Base-by-base conservation (phyloP, 2,113 vertebrate species). In the Hipposideros armiger region DNA sequence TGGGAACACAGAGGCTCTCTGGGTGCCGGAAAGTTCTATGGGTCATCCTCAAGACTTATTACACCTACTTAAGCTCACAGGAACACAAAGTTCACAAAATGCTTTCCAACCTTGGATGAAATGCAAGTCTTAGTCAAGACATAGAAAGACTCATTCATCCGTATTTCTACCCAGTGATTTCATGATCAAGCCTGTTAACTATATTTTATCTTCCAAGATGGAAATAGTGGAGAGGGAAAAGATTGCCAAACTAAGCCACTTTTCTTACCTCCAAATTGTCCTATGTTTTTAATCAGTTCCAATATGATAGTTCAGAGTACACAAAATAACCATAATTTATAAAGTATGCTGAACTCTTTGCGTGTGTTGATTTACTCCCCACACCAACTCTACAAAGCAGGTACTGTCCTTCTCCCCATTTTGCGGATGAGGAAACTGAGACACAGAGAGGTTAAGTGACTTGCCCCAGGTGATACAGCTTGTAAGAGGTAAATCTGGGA, bases 51-150 rank as follows among this genome's bases (percentile, higher is more conserved):
- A 92, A 95, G 97, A 93, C 73, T 95, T 85, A 32, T 91, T 85
- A 86, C 76, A 96, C 95, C 96, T 96, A 94, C 93, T 94, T 96
- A 97, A 94, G 91, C 84, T 97, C 97, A 84, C 28, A 2, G 66
- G 93, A 96, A 98, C 77, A 85, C 5, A 0, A 90, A 94, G 94
- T 96, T 88, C 91, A 96, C 86, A 86, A 67, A 95, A 94, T 60
- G 81, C 97, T 95, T 94, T 95, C 93, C 88, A 91, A 58, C 11
- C 67, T 91, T 54, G 73, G 77, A 70, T 94, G 82, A 94, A 70
- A 89, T 40, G 42, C 66, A 67, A n/a, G 16, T 88, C 95, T 90
- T 72, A 90, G 92, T 95, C 94, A 97, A 94, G 91, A 88, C 91
- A 62, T 28, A 77, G 84, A 16, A 22, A 90, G 87, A 45, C 64